A percentile compares a stretch with the other conserved stretches of the same genome.
Evolutionary conservation across 2,888 invertebrate species (phyloP).

Genomic region (Norana najaformis): DNA sequence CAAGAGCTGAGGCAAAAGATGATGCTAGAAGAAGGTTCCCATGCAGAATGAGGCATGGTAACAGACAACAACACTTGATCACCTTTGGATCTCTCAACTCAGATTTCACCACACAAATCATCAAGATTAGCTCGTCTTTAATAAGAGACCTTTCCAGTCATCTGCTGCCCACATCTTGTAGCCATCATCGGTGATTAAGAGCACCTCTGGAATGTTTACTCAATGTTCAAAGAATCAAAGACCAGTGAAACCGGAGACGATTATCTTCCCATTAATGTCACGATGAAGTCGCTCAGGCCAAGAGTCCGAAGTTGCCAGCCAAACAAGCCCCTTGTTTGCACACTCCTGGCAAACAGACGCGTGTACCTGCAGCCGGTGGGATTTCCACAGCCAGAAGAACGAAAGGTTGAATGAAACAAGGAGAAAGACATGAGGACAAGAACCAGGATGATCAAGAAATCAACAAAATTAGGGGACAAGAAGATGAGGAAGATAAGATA

Average conservation of each 20-base stretch:
- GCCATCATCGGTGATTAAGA: slow-evolving; percentile 7
- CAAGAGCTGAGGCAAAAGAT: neutral
- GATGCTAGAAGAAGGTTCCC: too few relatives aligned
- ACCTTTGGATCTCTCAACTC: neutral
- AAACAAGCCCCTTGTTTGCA: neutral
- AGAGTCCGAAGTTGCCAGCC: neutral
- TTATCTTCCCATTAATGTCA: neutral
- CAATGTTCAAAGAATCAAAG: neutral
- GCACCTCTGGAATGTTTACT: neutral
- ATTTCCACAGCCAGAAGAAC: neutral
- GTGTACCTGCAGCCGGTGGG: neutral
- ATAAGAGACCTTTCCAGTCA: neutral
- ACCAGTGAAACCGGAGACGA: neutral
- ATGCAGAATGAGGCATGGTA: neutral
- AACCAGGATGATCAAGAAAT: too few relatives aligned
- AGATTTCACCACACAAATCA: slow-evolving; percentile 13
- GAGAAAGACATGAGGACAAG: neutral
- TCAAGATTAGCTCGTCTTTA: neutral
- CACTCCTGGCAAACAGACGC: neutral
- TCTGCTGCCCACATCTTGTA: slow-evolving; percentile 1
- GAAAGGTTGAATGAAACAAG: too few relatives aligned
- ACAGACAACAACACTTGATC: neutral
- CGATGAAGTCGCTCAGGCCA: neutral
- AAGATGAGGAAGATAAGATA: neutral
- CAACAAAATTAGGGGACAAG: too few relatives aligned